These are phyloP conservation scores for Dissostichus mawsoni DNA, from an alignment of 2,113 vertebrate species.

Conservation along the genomic window DNA sequence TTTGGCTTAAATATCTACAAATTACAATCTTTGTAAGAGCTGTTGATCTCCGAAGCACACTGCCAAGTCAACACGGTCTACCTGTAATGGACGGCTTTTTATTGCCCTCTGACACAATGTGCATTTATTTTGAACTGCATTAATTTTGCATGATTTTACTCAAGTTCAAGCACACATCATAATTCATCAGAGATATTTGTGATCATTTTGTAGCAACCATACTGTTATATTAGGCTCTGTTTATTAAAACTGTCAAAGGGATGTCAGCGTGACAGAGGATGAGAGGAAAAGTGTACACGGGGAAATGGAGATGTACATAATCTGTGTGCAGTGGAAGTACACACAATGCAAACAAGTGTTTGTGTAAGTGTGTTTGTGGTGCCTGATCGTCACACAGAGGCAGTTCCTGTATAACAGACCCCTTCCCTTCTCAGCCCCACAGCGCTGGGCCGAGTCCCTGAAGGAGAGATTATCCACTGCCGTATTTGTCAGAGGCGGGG, in stretches of 20 bases:
- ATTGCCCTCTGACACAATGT: constrained; percentile 40
- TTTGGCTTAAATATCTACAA: constrained; percentile 36
- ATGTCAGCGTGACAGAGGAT: constrained; percentile 21
- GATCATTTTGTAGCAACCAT: constrained; percentile 9
- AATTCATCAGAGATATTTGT: neutral
- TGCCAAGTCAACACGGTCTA: constrained; percentile 36
- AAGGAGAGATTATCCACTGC: constrained; percentile 83
- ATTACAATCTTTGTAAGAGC: constrained; percentile 36
- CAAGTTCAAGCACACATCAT: constrained; percentile 30
- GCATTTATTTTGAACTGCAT: constrained; percentile 39
- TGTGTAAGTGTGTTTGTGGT: constrained; percentile 37
- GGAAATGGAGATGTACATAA: constrained; percentile 23
- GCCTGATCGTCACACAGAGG: constrained; percentile 46
- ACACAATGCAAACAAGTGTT: constrained; percentile 54
- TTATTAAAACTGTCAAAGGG: constrained; percentile 42
- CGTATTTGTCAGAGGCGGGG: constrained; percentile 83
- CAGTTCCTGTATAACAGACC: constrained; percentile 71
- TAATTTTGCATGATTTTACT: constrained; percentile 40
- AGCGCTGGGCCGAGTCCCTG: constrained; percentile 80
- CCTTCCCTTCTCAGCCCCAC: constrained; percentile 74
- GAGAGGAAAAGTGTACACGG: neutral
- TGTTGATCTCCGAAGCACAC: constrained; percentile 33
- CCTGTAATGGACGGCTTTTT: constrained; percentile 51
- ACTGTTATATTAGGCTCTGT: constrained; percentile 15
- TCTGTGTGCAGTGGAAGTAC: constrained; percentile 13